Evolutionary conservation across 2,797 vertebrate genomes (phyloP).

Genomic region (Manis javanica): DNA sequence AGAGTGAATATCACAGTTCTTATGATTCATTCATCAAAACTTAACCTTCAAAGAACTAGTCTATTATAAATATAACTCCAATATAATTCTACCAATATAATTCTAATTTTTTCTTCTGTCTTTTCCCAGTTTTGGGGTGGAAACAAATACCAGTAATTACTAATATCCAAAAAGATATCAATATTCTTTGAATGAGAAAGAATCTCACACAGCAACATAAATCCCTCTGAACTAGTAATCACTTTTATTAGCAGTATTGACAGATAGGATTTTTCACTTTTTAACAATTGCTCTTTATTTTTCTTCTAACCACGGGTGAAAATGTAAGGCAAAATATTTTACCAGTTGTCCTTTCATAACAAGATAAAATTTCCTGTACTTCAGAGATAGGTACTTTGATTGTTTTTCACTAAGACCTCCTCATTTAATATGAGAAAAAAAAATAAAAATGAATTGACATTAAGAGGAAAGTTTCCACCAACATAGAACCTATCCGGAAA

Average conservation of each 20-base stretch:
- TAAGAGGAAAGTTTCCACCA: neutral
- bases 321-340: neutral
- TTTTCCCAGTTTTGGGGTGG: neutral
- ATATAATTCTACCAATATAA: neutral
- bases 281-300: neutral
- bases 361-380: neutral
- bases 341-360: neutral
- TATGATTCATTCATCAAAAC: neutral
- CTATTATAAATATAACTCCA: neutral
- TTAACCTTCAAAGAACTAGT: neutral
- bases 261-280: neutral
- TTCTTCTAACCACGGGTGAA: neutral
- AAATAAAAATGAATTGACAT: slow-evolving; percentile 32
- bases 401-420: neutral
- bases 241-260: neutral
- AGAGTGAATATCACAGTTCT: neutral
- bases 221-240: neutral
- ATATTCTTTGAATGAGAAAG: neutral
- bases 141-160: neutral
- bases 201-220: neutral
- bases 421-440: neutral
- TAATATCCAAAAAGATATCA: neutral
- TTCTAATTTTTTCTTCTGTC: neutral
- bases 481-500: neutral
- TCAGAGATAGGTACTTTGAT: neutral